Base-by-base conservation (phyloP, 2,888 invertebrate genomes). In the Melikaiella ostensackeni region DNA sequence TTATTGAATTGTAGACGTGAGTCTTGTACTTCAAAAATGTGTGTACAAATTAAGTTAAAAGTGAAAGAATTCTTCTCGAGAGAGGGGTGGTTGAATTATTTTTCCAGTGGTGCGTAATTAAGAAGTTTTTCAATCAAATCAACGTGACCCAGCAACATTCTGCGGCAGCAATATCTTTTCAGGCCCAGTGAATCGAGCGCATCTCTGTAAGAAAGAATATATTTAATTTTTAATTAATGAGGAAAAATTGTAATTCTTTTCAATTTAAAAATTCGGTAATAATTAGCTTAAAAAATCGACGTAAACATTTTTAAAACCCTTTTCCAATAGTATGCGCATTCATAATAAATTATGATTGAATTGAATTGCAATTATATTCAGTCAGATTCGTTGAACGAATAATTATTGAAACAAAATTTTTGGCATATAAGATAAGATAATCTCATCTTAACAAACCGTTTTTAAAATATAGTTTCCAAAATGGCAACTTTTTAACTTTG, bases 81-180 rank as follows among this genome's bases (percentile, higher is more conserved):
- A 27, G 5, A 50, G 11, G 13, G 5, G n/a, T 11, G 46, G 38
- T 19, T 66, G 6, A 33, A 86, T 92, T 94, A 98, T 92, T 99
- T 99, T 91, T 99, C 99, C 76, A 99, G 92, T 0, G 99, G 99
- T 38, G 99, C 98, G 91, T 99, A 99, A 93, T 99, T 99, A 59
- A 99, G 94, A n/a, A 99, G 94, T 92, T 99, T 99, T 92, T 99
- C 99, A 91, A 99, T 99, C n/a, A 99, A 94, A 92, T 99, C 99
- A 0, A 99, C 99, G 90, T 99, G 99, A 8, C 99, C 98, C 1
- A 99, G 94, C 27, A 99, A 93, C 99, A 99, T 99, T 84, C 99
- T 93, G 75, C 99, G 94, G 90, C 99, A 99, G 91, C 99, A 99
- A 91, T 99, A 99, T 78, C 98, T 93, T 90, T 98, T 99, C 86